Base-by-base conservation (phyloP, 35 echinoderm and acorn worm genomes). In the Holothuria glaberrima region DNA sequence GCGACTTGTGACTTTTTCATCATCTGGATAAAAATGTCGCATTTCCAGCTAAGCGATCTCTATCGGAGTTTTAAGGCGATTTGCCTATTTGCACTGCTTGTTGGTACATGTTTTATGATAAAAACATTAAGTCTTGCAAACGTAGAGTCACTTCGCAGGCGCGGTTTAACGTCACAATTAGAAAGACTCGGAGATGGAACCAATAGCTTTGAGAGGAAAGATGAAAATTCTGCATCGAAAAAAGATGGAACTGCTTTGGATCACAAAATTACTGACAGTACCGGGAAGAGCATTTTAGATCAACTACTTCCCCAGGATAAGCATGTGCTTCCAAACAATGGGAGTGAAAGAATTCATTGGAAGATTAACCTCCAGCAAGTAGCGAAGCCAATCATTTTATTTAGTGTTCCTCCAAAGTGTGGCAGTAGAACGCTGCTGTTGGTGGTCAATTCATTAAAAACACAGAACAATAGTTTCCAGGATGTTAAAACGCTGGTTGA, bases 291-390 rank as follows among this genome's bases (percentile, higher is more conserved):
- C 46, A 4, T 18, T 31, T 18, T 28, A 87, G 16, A 69, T 52
- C 50, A 61, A 86, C 48, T 36, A 6, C 30, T 84, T 70, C 62
- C 32, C 31, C 9, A 34, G 38, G 38, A 87, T 87, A 69, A 68
- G 10, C 13, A 86, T 58, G 32, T 45, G 63, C 10, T 58, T 87
- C 18, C 59, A 70, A 9, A 54, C 12, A 54, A 54, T 54, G 50
- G 50, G 16, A 54, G 64, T 26, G 22, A 19, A 24, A 19, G n/a
- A 12, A 1, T 68, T 68, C n/a, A 1, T 68, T 68, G 64, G 64
- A 68, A 22, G 64, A 68, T 1, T 12, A 68, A 68, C 64, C 64
- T 68, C 22, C 64, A 68, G n/a, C 64, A 68, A 22, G n/a, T 22
- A 68, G 22, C 16, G 5, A 19, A 19, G n/a, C 64, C 64, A 68